Evolutionary conservation across 2,888 invertebrate genomes (phyloP).

Genomic region (Diarsia dahlii): DNA sequence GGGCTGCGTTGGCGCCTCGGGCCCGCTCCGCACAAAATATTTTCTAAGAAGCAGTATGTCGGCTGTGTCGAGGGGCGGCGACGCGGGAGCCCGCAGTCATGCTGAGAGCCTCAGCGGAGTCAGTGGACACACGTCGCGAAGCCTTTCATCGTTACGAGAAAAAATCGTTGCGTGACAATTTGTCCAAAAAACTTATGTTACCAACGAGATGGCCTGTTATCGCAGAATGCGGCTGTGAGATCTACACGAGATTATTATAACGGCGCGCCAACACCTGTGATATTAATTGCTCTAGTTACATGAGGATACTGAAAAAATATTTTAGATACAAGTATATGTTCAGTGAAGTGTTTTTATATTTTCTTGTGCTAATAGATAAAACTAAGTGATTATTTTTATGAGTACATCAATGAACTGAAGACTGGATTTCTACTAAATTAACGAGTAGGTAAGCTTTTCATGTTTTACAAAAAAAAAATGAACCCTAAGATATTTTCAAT

Average conservation of each 20-base stretch:
- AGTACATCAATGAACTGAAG: slow-evolving; percentile 58
- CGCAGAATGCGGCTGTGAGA: slow-evolving; percentile 73
- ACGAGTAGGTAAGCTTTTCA: slow-evolving; percentile 56
- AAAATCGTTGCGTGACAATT: slow-evolving; percentile 85
- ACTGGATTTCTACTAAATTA: slow-evolving; percentile 64
- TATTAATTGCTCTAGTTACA: slow-evolving; percentile 80
- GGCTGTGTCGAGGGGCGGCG: slow-evolving; percentile 87
- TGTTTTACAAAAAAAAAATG: slow-evolving; percentile 26
- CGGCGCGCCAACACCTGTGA: slow-evolving; percentile 86
- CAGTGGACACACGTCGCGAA: slow-evolving; percentile 89
- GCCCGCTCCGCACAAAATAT: slow-evolving; percentile 79
- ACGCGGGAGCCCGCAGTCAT: slow-evolving; percentile 90
- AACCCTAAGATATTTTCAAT: background rate
- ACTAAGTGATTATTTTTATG: slow-evolving; percentile 68
- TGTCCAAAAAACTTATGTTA: slow-evolving; percentile 81
- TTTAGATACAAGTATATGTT: slow-evolving; percentile 78
- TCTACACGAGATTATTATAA: slow-evolving; percentile 80
- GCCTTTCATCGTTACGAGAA: slow-evolving; percentile 83
- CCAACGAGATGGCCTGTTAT: slow-evolving; percentile 68
- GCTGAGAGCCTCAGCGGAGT: slow-evolving; percentile 89
- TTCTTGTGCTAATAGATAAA: slow-evolving; percentile 75
- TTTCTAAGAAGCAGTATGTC: slow-evolving; percentile 89
- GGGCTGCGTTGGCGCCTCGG: slow-evolving; percentile 87
- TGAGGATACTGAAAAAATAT: slow-evolving; percentile 83
- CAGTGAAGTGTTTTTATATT: slow-evolving; percentile 85